These are phyloP conservation scores for Cephalotes varians DNA, from an alignment of 2,888 invertebrate species.

Conservation along the genomic window DNA sequence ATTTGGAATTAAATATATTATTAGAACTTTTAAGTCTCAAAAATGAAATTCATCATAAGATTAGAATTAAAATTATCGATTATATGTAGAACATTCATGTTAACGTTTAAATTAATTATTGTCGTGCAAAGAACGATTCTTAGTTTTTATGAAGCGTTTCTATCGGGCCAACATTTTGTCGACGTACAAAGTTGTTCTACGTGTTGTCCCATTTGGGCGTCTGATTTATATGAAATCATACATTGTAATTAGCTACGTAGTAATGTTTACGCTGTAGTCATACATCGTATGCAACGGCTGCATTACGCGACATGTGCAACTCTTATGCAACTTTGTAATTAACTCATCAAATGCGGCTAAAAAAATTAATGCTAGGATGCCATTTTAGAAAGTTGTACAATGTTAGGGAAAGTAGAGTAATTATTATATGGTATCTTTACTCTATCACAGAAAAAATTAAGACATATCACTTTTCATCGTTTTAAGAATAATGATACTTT, in stretches of 20 bases:
- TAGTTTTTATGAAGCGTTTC: not conserved
- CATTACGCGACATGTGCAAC: slow-evolving; percentile 23
- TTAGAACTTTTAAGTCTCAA: too few species aligned
- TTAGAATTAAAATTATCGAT: not conserved
- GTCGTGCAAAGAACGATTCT: not conserved
- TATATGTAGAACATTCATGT: not conserved
- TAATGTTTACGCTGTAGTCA: slow-evolving; percentile 20
- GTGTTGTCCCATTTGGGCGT: not conserved
- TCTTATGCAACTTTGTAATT: slow-evolving; percentile 25
- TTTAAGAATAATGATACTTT: not conserved
- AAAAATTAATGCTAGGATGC: not conserved
- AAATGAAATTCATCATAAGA: not conserved
- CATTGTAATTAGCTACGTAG: slow-evolving; percentile 16
- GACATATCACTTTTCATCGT: not conserved
- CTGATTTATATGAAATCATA: slow-evolving; percentile 31
- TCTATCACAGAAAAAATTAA: slow-evolving; percentile 2
- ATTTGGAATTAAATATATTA: not conserved
- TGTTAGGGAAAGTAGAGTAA: slow-evolving; percentile 3
- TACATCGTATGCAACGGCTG: not conserved
- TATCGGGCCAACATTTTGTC: not conserved
- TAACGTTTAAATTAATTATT: slow-evolving; percentile 12
- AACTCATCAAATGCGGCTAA: slow-evolving; percentile 10
- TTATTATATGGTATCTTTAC: not conserved
- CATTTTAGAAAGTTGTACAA: slow-evolving; percentile 24
- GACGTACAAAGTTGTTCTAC: not conserved